phyloP scores from a whole-genome alignment of 1,140 invertebrate genomes.

The Aphaenogaster rudis region DNA sequence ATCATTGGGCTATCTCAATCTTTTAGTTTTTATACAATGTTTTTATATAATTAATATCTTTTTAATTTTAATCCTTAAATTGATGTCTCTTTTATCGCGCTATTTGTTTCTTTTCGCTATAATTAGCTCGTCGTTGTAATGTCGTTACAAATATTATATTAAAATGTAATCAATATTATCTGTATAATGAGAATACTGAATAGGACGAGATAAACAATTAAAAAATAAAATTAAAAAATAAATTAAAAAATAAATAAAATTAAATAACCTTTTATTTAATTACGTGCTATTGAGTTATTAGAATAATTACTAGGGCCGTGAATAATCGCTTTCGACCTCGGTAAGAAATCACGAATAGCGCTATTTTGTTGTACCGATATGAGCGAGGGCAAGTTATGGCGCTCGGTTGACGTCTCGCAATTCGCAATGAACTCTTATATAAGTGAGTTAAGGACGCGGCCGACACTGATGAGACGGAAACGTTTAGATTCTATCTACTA shows the following conservation, averaged over 20 bases:
- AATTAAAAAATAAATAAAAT: too few relatives aligned
- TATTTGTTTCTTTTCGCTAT: not conserved
- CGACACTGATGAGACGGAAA: slow-evolving; percentile 57
- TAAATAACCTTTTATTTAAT: not conserved
- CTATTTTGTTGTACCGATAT: slow-evolving; percentile 24
- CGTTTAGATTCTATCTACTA: slow-evolving; percentile 69
- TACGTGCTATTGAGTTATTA: not conserved
- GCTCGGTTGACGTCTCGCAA: slow-evolving; percentile 48
- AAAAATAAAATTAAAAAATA: not conserved
- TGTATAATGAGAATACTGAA: not conserved
- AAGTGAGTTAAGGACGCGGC: slow-evolving; percentile 60
- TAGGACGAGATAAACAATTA: not conserved
- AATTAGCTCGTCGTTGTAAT: too few relatives aligned
- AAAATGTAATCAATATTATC: slow-evolving; percentile 6
- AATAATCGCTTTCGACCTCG: not conserved
- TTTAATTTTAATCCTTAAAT: not conserved
- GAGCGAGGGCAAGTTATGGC: slow-evolving; percentile 36
- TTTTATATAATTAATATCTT: not conserved
- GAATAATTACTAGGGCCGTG: not conserved
- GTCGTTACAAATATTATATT: not conserved
- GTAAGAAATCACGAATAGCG: slow-evolving; percentile 14
- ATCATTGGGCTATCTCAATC: not conserved
- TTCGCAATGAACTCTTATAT: slow-evolving; percentile 62
- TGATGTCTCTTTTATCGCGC: not conserved
- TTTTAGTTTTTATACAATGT: not conserved